Evolutionary conservation across 92 coral and sea anemone species (phyloP).

Genomic region (Zoanthus solanderi): DNA sequence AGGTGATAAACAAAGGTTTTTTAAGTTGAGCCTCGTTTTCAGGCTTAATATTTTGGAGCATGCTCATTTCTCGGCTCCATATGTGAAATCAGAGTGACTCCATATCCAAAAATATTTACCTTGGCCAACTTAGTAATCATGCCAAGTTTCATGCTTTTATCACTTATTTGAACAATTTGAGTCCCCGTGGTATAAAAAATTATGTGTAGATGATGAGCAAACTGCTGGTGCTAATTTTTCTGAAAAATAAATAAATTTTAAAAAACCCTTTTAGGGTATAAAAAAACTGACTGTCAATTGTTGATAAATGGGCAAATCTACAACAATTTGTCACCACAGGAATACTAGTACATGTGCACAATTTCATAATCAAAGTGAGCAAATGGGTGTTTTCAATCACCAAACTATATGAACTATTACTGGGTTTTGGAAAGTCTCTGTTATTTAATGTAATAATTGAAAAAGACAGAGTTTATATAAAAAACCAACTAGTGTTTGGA

Average conservation of each 20-base stretch:
- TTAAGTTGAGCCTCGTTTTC: no score
- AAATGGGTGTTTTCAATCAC: conserved; percentile 7
- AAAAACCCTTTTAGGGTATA: background rate
- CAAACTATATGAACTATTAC: background rate
- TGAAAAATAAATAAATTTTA: background rate
- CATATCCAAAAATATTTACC: no score
- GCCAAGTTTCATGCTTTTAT: no score
- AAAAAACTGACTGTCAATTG: background rate
- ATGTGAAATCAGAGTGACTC: no score
- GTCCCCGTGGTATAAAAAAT: background rate
- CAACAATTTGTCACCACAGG: background rate
- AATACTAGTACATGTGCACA: background rate
- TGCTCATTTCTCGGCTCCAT: no score
- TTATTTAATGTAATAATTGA: background rate
- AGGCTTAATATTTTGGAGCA: no score
- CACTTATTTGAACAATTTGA: no score
- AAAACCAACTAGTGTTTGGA: background rate
- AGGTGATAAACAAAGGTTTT: no score
- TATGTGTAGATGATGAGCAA: conserved; percentile 3
- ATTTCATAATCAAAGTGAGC: conserved; percentile 3
- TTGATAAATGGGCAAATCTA: background rate
- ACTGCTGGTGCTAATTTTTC: conserved; percentile 1
- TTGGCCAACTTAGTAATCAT: no score
- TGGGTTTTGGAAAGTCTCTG: background rate
- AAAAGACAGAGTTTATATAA: background rate